These are phyloP conservation scores for Eudasyphora cyanicolor DNA, from an alignment of 2,888 invertebrate species.

Conservation along the genomic window DNA sequence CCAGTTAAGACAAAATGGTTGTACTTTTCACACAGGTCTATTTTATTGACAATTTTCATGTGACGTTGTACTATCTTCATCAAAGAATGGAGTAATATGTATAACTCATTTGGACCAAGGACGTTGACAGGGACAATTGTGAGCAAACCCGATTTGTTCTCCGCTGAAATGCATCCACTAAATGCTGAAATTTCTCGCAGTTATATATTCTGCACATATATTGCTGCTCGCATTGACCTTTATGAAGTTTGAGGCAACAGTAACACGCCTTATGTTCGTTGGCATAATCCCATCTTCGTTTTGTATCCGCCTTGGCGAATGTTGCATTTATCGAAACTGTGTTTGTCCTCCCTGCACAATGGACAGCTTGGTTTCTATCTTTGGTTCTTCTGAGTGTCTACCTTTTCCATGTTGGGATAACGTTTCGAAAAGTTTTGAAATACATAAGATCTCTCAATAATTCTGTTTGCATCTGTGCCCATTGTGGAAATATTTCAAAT, in stretches of 20 bases:
- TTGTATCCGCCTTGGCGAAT: conserved; percentile 18
- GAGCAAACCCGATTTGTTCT: not conserved
- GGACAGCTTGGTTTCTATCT: not conserved
- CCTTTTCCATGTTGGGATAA: not conserved
- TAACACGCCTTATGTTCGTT: too few relatives aligned
- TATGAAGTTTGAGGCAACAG: too few relatives aligned
- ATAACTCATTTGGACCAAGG: conserved; percentile 27
- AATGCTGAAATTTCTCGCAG: conserved; percentile 18
- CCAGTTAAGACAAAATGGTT: conserved; percentile 42
- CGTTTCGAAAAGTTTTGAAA: conserved; percentile 6
- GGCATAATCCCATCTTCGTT: too few relatives aligned
- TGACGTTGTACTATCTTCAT: conserved; percentile 29
- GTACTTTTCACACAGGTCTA: not conserved
- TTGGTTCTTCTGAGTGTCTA: not conserved
- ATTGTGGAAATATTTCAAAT: conserved; percentile 1
- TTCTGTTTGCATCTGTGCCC: too few relatives aligned
- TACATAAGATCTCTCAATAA: not conserved
- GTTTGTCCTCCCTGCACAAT: too few relatives aligned
- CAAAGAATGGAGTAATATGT: conserved; percentile 10
- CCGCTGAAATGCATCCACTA: conserved; percentile 11
- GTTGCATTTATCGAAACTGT: not conserved
- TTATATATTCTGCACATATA: conserved; percentile 35
- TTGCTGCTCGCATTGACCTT: conserved; percentile 13
- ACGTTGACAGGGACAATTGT: conserved; percentile 33
- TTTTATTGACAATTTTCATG: not conserved